These are phyloP conservation scores for Chloropsis cyanopogon DNA, from an alignment of 2,113 vertebrate species.

Conservation along the genomic window DNA sequence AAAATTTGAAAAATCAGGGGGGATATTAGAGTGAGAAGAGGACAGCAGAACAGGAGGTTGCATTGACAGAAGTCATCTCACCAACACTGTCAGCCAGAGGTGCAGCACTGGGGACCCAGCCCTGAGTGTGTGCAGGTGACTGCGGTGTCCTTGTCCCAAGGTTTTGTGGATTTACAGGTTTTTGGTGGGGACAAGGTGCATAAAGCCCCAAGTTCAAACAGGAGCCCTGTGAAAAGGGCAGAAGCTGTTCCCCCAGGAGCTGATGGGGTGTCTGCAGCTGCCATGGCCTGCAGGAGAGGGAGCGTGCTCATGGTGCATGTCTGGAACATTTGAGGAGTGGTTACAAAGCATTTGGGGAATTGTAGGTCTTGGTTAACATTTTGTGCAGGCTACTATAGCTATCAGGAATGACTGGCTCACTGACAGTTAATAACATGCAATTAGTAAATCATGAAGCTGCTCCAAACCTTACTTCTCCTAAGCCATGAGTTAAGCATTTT, in stretches of 20 bases:
- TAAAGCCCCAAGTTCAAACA: background rate
- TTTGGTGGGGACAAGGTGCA: background rate
- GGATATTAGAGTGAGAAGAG: background rate
- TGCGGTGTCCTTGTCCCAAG: fast-evolving
- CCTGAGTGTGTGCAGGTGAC: too few species aligned
- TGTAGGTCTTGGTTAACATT: background rate
- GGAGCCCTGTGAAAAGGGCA: background rate
- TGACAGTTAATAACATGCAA: background rate
- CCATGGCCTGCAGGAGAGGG: background rate
- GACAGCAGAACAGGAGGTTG: background rate
- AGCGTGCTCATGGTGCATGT: fast-evolving
- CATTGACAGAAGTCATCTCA: background rate
- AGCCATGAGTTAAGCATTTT: background rate
- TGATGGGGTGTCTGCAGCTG: fast-evolving
- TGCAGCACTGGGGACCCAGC: background rate
- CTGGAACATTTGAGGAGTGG: background rate
- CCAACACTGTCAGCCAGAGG: background rate
- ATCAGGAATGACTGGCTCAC: background rate
- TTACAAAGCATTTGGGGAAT: background rate
- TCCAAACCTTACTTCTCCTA: background rate
- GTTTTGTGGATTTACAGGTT: fast-evolving
- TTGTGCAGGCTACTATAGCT: background rate
- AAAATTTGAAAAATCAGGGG: background rate
- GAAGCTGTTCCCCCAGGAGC: background rate
- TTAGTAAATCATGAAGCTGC: background rate